phyloP scores from a whole-genome alignment of 2,113 vertebrate species.

The Trichomycterus rosablanca region DNA sequence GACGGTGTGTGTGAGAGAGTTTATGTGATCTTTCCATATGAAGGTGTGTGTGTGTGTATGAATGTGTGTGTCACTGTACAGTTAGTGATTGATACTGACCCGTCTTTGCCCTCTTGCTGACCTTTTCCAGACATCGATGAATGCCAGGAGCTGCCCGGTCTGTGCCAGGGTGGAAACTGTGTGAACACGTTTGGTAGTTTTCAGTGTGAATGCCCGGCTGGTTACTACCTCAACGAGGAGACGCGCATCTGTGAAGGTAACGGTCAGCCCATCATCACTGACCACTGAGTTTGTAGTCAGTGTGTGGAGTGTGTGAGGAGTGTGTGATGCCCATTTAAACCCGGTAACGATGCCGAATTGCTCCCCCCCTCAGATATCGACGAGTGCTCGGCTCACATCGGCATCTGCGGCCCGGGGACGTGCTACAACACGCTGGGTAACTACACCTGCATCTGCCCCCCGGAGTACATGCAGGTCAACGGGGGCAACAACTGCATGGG shows the following conservation, averaged over 20 bases:
- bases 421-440: conserved; percentile 93
- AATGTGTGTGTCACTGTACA: too few species aligned
- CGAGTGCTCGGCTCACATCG: conserved; percentile 79
- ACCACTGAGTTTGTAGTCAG: too few species aligned
- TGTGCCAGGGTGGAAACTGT: conserved; percentile 87
- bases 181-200: conserved; percentile 93
- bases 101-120: background rate
- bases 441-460: conserved; percentile 89
- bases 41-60: too few species aligned
- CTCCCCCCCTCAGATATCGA: conserved; percentile 93
- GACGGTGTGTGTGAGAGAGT: too few species aligned
- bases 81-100: too few species aligned
- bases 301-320: too few species aligned
- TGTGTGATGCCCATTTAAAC: too few species aligned
- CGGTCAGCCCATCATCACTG: too few species aligned
- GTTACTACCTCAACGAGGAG: conserved; percentile 84
- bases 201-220: conserved; percentile 85
- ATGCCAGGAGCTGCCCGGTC: conserved; percentile 86
- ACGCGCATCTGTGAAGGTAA: conserved; percentile 87
- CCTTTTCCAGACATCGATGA: conserved; percentile 79
- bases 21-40: too few species aligned
- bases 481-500: conserved; percentile 92
- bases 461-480: conserved; percentile 90
- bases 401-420: conserved; percentile 85
- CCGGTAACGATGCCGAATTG: too few species aligned